Evolutionary conservation across 2,113 vertebrate species (phyloP).

Genomic region (Carollia perspicillata): DNA sequence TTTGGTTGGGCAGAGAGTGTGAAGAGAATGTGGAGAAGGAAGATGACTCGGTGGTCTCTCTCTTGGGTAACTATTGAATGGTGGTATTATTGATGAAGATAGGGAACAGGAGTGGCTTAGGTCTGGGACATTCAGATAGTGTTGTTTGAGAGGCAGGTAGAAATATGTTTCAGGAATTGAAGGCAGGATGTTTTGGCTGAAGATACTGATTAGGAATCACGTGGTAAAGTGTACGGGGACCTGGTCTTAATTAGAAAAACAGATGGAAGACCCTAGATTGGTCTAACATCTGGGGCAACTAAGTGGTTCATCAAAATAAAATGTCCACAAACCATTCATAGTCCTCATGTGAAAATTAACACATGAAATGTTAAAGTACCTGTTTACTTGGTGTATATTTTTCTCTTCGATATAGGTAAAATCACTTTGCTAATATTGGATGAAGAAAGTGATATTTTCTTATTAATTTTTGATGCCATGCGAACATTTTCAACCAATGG

Average conservation of each 20-base stretch:
- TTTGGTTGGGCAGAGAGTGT: background rate
- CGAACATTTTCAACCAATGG: slow-evolving; percentile 85
- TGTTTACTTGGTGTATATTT: background rate
- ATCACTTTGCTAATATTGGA: slow-evolving; percentile 89
- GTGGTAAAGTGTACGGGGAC: background rate
- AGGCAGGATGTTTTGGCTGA: background rate
- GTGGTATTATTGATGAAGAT: background rate
- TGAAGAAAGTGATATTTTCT: slow-evolving; percentile 91
- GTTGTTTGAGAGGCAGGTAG: background rate
- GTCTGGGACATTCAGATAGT: background rate
- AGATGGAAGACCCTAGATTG: background rate
- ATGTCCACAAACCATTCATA: background rate
- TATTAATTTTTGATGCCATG: slow-evolving; percentile 91
- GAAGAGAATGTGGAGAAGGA: background rate
- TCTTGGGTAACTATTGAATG: background rate
- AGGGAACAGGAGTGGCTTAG: background rate
- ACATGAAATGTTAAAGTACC: background rate
- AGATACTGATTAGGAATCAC: background rate
- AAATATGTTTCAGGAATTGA: background rate
- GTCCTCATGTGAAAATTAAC: background rate
- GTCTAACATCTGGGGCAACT: background rate
- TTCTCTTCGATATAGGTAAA: slow-evolving; percentile 77
- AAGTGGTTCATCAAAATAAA: background rate
- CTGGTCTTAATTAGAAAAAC: background rate
- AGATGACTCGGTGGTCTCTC: background rate